These are phyloP conservation scores for Micronisus gabar DNA, from an alignment of 2,113 vertebrate species.

Conservation along the genomic window DNA sequence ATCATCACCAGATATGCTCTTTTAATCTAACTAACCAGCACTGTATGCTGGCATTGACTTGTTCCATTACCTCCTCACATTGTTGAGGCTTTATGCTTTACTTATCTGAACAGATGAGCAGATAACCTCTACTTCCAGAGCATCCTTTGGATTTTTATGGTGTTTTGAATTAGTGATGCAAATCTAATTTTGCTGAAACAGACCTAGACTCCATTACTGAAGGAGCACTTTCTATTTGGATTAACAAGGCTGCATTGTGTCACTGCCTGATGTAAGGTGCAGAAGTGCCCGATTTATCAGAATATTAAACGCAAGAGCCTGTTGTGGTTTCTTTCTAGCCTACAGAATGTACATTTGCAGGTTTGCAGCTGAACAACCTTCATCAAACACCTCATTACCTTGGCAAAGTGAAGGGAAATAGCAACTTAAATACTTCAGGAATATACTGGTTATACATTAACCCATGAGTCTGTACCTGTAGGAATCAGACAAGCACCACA, in stretches of 20 bases:
- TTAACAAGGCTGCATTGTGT: conserved; percentile 51
- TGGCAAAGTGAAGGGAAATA: conserved; percentile 48
- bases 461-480: background rate
- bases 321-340: conserved; percentile 21
- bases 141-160: background rate
- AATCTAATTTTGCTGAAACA: conserved; percentile 32
- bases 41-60: background rate
- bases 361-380: conserved; percentile 42
- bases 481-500: background rate
- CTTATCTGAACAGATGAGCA: conserved; percentile 1
- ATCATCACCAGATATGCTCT: background rate
- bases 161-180: conserved; percentile 32
- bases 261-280: conserved; percentile 10
- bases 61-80: background rate
- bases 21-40: background rate
- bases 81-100: background rate
- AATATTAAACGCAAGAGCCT: background rate
- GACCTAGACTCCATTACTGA: background rate
- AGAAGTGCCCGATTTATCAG: conserved; percentile 39
- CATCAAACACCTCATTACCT: conserved; percentile 60
- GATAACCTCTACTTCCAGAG: background rate
- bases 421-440: conserved; percentile 35
- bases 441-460: conserved; percentile 36
- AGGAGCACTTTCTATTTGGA: background rate
- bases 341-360: conserved; percentile 13